Evolutionary conservation across 2,797 vertebrate species (phyloP), one percentile per base, ranked within the genome.

Genomic region (Telmatherina bonti): DNA sequence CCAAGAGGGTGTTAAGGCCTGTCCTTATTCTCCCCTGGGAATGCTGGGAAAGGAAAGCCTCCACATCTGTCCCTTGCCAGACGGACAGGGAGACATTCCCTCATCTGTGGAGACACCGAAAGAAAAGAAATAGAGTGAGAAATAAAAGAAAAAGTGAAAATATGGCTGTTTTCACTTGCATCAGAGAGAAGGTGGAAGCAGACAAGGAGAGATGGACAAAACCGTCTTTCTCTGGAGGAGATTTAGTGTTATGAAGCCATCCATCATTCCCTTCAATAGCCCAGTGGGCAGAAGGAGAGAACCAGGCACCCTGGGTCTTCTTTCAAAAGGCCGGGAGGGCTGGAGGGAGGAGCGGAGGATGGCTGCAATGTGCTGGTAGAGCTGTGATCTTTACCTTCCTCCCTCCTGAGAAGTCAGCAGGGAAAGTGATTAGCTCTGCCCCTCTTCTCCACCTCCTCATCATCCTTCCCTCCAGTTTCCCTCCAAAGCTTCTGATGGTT

Each of bases 341-440:
- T 56, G 47, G 76, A 71, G 71, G 81, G 70, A 79, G 84, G 80
- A 67, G 80, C 75, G 76, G 85, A 78, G 79, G 83, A 78, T 10
- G 84, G 78, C 79, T 74, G 79, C 76, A 74, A 67, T 79, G 88
- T 77, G 81, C 85, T 78, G 62, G 51, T 76, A 82, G 88, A 67
- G 73, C 92, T 94, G 91, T 94, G 92, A 94, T 93, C 92, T 93
- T 89, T 91, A 81, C 83, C 91, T 93, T 86, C 70, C 74, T 87
- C 82, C 88, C 90, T 81, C 75, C 82, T 91, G 92, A 89, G 89
- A 92, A 91, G 92, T 88, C 90, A 92, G 90, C 86, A 92, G 91
- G 91, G 92, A 95, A 95, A 95, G 94, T 95, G 92, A 94, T 94
- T 92, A 93, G 87, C 74, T 85, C 85, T 59, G 74, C 76, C 72